Conservation (phyloP, 1,140 invertebrate genomes). For the Panulirus ornatus region DNA sequence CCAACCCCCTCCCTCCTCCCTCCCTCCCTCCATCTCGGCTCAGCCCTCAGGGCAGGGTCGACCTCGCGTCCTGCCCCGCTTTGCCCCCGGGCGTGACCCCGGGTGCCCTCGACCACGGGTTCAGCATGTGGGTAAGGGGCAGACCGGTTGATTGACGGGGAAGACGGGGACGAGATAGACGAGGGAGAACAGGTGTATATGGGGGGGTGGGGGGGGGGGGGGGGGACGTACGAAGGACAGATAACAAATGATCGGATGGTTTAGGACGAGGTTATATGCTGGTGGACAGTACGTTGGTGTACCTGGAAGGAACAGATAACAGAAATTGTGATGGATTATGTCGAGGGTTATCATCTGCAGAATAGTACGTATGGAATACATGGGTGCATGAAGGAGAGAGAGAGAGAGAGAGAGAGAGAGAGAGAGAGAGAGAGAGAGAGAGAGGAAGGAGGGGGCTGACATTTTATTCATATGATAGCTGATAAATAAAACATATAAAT, state of each 20-base stretch:
- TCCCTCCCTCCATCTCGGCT: not conserved
- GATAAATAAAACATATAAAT: too few species aligned
- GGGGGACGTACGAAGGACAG: too few species aligned
- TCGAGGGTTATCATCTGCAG: too few species aligned
- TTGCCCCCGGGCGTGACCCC: not conserved
- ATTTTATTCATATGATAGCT: too few species aligned
- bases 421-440: not conserved
- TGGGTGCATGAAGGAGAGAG: not conserved
- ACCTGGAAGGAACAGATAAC: too few species aligned
- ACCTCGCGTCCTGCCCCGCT: constrained; percentile 4
- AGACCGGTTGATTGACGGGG: not conserved
- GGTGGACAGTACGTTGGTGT: too few species aligned
- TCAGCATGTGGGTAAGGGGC: not conserved
- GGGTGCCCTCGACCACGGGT: not conserved
- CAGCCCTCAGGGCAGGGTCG: not conserved
- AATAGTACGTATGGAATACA: too few species aligned
- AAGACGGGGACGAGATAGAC: not conserved
- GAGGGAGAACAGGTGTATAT: too few species aligned
- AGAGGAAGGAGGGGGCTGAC: not conserved
- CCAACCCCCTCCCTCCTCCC: not conserved
- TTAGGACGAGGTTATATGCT: too few species aligned
- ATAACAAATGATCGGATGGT: too few species aligned
- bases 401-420: not conserved
- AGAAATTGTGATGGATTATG: too few species aligned
- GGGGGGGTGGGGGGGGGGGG: too few species aligned